Conservation (phyloP, 2,888 invertebrate genomes). For the Chymomyza amoena region DNA sequence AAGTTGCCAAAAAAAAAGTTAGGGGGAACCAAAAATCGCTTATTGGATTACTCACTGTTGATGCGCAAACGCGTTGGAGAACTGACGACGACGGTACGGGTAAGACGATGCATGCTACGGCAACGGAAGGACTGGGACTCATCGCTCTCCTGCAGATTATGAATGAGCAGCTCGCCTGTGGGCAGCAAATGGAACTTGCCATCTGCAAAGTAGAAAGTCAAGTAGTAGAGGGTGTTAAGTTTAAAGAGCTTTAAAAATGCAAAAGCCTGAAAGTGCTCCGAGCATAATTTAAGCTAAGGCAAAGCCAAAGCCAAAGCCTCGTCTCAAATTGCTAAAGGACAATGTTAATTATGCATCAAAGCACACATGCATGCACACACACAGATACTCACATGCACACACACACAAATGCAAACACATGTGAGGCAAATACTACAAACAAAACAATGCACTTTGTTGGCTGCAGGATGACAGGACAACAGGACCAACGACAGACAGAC, state of each 20-base stretch:
- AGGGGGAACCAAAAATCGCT: not conserved
- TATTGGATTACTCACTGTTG: conserved; percentile 81
- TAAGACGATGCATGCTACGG: conserved; percentile 86
- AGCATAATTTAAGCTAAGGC: conserved; percentile 48
- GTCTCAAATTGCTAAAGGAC: conserved; percentile 66
- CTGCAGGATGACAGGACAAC: conserved; percentile 39
- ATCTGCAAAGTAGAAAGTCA: conserved; percentile 79
- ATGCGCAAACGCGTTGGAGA: conserved; percentile 85
- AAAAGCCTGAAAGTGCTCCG: conserved; percentile 1
- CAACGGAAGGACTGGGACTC: conserved; percentile 86
- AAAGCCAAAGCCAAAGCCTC: conserved; percentile 26
- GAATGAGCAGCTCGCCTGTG: conserved; percentile 86
- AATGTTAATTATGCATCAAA: conserved; percentile 73
- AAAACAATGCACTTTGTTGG: conserved; percentile 72
- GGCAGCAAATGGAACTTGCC: conserved; percentile 88
- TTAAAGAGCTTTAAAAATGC: conserved; percentile 2
- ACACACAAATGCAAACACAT: conserved; percentile 26
- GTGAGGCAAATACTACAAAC: conserved; percentile 63
- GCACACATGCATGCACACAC: conserved; percentile 33
- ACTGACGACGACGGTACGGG: conserved; percentile 85
- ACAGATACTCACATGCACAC: conserved; percentile 18
- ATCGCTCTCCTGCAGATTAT: conserved; percentile 86
- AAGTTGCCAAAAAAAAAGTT: too few relatives aligned
- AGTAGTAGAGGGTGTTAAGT: not conserved
- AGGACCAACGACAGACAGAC: conserved; percentile 3